A percentile compares a stretch with the other conserved stretches of the same genome.
These are phyloP conservation scores for Sebastes glaucus DNA, from an alignment of 2,797 vertebrate species.

Conservation along the genomic window DNA sequence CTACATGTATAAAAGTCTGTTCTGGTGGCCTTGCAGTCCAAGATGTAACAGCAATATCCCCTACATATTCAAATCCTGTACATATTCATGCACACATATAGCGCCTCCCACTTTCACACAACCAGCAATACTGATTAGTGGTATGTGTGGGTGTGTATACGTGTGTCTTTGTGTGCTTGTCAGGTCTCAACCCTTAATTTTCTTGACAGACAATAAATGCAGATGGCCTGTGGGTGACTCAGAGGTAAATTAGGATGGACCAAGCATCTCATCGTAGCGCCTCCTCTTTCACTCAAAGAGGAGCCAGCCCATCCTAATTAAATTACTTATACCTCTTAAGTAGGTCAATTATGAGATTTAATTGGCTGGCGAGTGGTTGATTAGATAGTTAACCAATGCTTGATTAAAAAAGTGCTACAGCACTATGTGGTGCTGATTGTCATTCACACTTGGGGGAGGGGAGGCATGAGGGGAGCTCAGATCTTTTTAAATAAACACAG, in stretches of 20 bases:
- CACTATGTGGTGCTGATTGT: constrained; percentile 15
- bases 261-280: neutral
- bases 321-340: constrained; percentile 71
- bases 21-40: neutral
- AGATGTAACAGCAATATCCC: neutral
- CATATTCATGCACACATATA: neutral
- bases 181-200: constrained; percentile 6
- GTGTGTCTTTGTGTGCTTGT: constrained; percentile 22
- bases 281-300: constrained; percentile 36
- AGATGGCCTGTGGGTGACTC: constrained; percentile 28
- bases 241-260: constrained; percentile 41
- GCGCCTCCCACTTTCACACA: neutral
- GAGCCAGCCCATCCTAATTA: constrained; percentile 61
- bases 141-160: neutral
- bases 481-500: constrained; percentile 20
- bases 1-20: neutral
- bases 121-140: neutral
- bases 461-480: neutral
- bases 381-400: constrained; percentile 68
- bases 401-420: constrained; percentile 62
- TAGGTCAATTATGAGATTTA: constrained; percentile 76
- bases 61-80: neutral
- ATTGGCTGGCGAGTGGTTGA: constrained; percentile 74
- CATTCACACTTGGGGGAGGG: constrained; percentile 19
- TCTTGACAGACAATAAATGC: constrained; percentile 34